Conservation (phyloP, 2,113 vertebrate species). For the Miniopterus natalensis region DNA sequence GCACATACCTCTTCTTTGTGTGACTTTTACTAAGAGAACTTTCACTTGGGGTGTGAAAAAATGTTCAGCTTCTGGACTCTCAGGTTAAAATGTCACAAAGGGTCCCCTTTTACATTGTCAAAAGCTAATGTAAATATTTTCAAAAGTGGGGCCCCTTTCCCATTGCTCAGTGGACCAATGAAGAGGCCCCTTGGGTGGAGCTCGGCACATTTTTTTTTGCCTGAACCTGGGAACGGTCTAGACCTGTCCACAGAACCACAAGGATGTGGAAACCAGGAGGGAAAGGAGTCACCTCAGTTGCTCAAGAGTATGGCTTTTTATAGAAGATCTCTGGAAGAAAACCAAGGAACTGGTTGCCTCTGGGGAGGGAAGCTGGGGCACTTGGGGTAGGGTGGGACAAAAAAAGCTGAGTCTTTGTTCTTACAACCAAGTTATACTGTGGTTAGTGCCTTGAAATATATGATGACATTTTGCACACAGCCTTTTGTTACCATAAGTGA, state of each 20-base stretch:
- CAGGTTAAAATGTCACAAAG: constrained; percentile 2
- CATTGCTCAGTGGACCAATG: neutral
- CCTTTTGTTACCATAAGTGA: constrained; percentile 70
- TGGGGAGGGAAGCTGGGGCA: neutral
- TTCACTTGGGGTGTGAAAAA: neutral
- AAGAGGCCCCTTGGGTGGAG: neutral
- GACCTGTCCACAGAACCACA: neutral
- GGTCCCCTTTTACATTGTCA: neutral
- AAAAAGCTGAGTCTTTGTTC: neutral
- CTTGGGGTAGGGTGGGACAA: neutral
- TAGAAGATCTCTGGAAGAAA: constrained; percentile 52
- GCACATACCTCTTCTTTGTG: neutral
- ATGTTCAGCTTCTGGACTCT: neutral
- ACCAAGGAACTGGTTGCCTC: constrained; percentile 52
- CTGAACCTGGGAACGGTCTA: constrained; percentile 24
- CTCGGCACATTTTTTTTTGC: neutral
- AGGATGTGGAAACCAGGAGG: constrained; percentile 26
- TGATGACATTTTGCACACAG: constrained; percentile 66
- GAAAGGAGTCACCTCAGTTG: neutral
- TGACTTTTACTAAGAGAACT: constrained; percentile 12
- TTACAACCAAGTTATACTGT: neutral
- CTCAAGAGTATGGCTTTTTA: constrained; percentile 16
- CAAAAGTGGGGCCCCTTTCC: neutral
- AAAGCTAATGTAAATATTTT: constrained; percentile 11
- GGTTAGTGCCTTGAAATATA: constrained; percentile 51